A percentile compares a stretch with the other conserved stretches of the same genome.
Conservation (phyloP, 2,113 vertebrate species). For the Telmatochromis bifrenatus region DNA sequence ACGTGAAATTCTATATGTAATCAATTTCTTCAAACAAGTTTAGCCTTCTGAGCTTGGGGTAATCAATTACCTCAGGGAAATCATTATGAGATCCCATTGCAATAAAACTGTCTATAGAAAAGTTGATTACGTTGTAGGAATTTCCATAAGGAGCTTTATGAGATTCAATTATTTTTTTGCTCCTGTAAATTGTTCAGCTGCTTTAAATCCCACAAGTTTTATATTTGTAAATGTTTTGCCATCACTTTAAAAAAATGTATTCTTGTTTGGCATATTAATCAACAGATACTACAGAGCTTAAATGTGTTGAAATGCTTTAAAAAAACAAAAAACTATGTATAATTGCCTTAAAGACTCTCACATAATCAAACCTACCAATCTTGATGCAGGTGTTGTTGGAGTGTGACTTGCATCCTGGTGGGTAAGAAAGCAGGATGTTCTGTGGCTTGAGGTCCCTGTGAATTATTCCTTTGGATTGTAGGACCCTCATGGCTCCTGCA, state of each 20-base stretch:
- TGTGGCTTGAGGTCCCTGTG: conserved; percentile 96
- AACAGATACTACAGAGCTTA: neutral
- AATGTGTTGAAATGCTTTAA: neutral
- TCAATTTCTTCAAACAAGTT: neutral
- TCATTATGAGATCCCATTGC: neutral
- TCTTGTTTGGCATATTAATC: neutral
- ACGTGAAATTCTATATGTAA: neutral
- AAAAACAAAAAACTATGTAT: neutral
- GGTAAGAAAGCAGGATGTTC: conserved; percentile 90
- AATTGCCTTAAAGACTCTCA: neutral
- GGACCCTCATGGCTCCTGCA: conserved; percentile 89
- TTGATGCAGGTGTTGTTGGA: conserved; percentile 95
- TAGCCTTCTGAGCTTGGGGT: neutral
- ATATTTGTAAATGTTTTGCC: neutral
- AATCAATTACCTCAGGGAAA: neutral
- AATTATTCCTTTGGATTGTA: conserved; percentile 95
- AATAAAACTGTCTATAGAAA: neutral
- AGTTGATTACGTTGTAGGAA: neutral
- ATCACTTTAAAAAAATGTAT: neutral
- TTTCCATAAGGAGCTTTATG: neutral
- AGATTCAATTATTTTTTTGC: neutral
- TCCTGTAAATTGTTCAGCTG: neutral
- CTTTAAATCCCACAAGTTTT: neutral
- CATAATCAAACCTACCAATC: conserved; percentile 77
- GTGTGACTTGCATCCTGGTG: conserved; percentile 85